Evolutionary conservation across 2,797 vertebrate species (phyloP).

Genomic region (Crenuchus spilurus): DNA sequence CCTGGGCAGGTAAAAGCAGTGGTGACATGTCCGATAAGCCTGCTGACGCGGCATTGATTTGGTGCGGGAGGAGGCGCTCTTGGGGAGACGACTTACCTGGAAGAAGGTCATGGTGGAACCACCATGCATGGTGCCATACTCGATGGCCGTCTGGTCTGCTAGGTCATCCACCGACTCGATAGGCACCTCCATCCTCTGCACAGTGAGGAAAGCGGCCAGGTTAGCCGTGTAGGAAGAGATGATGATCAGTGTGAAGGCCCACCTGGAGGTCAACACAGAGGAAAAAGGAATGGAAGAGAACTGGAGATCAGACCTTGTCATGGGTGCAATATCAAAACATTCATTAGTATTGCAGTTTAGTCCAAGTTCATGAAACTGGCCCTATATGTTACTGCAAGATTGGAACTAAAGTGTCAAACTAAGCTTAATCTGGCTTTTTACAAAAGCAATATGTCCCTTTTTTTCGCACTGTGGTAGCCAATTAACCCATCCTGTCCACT

Average conservation of each 20-base stretch:
- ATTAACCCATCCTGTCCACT: no score
- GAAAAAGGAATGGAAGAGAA: slow-evolving; percentile 16
- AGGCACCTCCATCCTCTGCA: slow-evolving; percentile 97
- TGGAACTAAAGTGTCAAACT: no score
- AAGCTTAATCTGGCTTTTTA: no score
- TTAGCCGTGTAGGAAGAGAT: slow-evolving; percentile 99
- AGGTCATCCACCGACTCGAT: slow-evolving; percentile 98
- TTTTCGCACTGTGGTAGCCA: no score
- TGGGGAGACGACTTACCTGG: slow-evolving; percentile 78
- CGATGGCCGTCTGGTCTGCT: slow-evolving; percentile 96
- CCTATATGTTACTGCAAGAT: no score
- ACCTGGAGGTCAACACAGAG: slow-evolving; percentile 77
- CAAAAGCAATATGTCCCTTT: no score
- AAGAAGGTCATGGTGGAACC: slow-evolving; percentile 99
- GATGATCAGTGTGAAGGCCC: slow-evolving; percentile 99
- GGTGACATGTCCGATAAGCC: slow-evolving; percentile 52
- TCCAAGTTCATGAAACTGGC: no score
- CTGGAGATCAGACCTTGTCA: background rate
- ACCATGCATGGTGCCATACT: slow-evolving; percentile 96
- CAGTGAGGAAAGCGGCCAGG: slow-evolving; percentile 96
- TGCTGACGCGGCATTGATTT: slow-evolving; percentile 48
- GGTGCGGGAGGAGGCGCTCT: slow-evolving; percentile 27
- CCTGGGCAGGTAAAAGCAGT: slow-evolving; percentile 51
- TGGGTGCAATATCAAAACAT: background rate
- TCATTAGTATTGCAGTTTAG: no score